Evolutionary conservation across 2,888 invertebrate species (phyloP).

Genomic region (Andrena hattorfiana): DNA sequence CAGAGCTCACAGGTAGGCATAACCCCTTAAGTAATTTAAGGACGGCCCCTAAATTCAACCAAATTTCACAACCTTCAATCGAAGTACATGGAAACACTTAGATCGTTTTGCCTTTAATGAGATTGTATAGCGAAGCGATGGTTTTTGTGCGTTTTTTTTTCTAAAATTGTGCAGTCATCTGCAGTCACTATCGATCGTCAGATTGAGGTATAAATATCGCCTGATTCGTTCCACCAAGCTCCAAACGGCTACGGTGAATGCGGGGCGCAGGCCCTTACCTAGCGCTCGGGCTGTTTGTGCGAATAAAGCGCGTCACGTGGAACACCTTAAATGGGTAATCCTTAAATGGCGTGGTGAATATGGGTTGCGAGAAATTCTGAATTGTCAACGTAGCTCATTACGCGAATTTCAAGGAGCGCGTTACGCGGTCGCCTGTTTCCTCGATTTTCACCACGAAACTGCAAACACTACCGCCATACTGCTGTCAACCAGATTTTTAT

Average conservation of each 20-base stretch:
- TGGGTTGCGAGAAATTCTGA: slow-evolving; percentile 55
- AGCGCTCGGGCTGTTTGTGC: background rate
- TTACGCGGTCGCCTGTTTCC: slow-evolving; percentile 29
- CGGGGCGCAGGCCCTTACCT: background rate
- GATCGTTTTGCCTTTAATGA: no score
- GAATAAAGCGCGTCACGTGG: slow-evolving; percentile 37
- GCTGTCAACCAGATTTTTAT: slow-evolving; percentile 75
- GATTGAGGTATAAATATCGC: background rate
- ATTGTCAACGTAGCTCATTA: slow-evolving; percentile 75
- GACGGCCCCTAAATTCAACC: no score
- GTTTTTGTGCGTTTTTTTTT: no score
- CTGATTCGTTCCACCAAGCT: slow-evolving; percentile 9
- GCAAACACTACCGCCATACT: slow-evolving; percentile 62
- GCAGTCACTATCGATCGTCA: background rate
- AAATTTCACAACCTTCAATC: no score
- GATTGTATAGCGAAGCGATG: no score
- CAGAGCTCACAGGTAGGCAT: no score
- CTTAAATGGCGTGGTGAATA: slow-evolving; percentile 59
- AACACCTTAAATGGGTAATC: slow-evolving; percentile 52
- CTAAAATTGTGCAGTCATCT: no score
- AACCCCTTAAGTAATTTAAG: no score
- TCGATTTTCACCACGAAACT: slow-evolving; percentile 42
- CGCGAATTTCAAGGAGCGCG: slow-evolving; percentile 58
- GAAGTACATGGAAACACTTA: no score
- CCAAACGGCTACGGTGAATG: slow-evolving; percentile 4